Evolutionary conservation across 2,797 vertebrate genomes (phyloP).

Genomic region (Mormyrus proboscirostris): DNA sequence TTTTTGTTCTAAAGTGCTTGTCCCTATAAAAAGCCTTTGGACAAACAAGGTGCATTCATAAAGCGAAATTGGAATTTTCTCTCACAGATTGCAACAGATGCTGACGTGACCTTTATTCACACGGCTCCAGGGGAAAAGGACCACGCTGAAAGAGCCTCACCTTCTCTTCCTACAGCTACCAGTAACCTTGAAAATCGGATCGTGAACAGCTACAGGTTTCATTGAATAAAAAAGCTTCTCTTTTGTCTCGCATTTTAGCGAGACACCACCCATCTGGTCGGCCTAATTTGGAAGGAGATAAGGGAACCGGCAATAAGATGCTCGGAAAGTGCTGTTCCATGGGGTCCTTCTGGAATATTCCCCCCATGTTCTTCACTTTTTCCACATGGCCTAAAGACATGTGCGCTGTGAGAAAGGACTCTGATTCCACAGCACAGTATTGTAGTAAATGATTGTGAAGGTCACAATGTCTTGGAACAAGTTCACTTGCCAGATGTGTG

Average conservation of each 20-base stretch:
- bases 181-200: neutral
- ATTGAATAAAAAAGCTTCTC: neutral
- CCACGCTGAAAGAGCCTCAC: neutral
- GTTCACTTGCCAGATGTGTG: neutral
- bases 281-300: neutral
- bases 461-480: neutral
- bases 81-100: conserved; percentile 12
- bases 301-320: neutral
- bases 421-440: neutral
- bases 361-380: neutral
- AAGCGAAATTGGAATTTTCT: neutral
- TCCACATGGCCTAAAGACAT: neutral
- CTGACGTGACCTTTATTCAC: conserved; percentile 28
- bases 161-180: neutral
- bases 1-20: neutral
- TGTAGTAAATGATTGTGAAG: neutral
- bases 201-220: neutral
- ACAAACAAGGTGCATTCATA: neutral
- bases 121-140: neutral
- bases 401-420: neutral
- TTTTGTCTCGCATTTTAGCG: neutral
- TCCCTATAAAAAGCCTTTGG: neutral
- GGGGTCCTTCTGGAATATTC: neutral
- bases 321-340: neutral
- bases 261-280: neutral